Base-by-base conservation (phyloP, 2,888 invertebrate species). In the Leptinotarsa haldemani region DNA sequence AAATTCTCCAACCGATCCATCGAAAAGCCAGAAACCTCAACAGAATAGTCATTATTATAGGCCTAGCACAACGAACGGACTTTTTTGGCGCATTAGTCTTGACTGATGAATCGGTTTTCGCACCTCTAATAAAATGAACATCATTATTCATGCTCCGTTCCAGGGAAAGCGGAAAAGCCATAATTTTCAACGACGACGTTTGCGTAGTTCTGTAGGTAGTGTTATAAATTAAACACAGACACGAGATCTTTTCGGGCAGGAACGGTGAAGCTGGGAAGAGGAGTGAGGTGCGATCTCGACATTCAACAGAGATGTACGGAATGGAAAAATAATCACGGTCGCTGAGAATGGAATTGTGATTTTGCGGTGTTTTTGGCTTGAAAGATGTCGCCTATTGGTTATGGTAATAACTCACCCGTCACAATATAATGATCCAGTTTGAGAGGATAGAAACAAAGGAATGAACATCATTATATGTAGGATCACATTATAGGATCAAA, bases 61-160 rank as follows among this genome's bases (percentile, higher is more conserved):
- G 70, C 65, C 50, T 70, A 70, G 73, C 69, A 68, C 70, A 71
- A 74, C 69, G 74, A 72, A 69, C 74, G 52, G 75, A 69, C 75
- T 79, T 79, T 79, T 78, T 77, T 76, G 77, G 65, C 69, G 72
- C 76, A 79, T 80, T 79, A 80, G 78, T 75, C 78, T 75, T 30
- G 74, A 77, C 78, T 79, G 78, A 81, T 78, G 75, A 76, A 72
- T 73, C 46, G 73, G 73, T 81, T 79, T 80, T 77, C 76, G 78
- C 78, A 73, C 75, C 74, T 77, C 77, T 77, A 78, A 81, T 80
- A 77, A 80, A 81, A 78, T 79, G 79, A 81, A 79, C 78, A 78
- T 80, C 81, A 80, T 81, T 81, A 81, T 80, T 81, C 80, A 81
- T 78, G 77, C 77, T 77, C 77, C 75, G 74, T 69, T 70, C 64